Base-by-base conservation (phyloP, 1,140 invertebrate genomes). In the Palaemon carinicauda region DNA sequence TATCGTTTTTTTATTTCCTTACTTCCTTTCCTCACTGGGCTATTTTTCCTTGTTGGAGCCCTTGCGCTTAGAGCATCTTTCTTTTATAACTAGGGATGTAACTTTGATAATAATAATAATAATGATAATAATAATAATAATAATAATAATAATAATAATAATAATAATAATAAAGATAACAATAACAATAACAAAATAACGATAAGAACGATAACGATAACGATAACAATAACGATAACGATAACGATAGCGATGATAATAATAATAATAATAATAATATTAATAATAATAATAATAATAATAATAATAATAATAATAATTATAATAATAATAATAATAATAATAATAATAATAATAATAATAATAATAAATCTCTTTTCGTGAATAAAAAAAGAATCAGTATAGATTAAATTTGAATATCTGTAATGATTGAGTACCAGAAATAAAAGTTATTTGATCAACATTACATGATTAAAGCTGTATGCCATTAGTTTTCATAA, bases 221-320 rank as follows among this genome's bases (percentile, higher is more conserved):
- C 9, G 5, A 77, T 29, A 77, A 77, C 9, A 51, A 50, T 29
- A 19, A 10, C n/a, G 50, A 77, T 19, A 77, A 51, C 17, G 50
- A 50, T 29, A 77, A 77, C 19, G 27, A 53, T 24, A 10, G 7
- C 24, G 27, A 21, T 24, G 1, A 78, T 52, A 52, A 77, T 19
- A 78, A 21, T 24, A 78, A 24, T 51, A 52, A 51, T 24, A 78
- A 51, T 52, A 52, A 78, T 51, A 21, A 51, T 21, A 52, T 24
- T 53, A 79, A 79, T 27, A 79, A 53, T 79, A 53, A 79, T 51
- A 54, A 54, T 24, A 53, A 53, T 79, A 79, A 79, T 53, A 53
- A 79, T 79, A 53, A 79, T 51, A 53, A 79, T 24, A 53, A 53
- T 79, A 53, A 54, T 53, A 53, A 79, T 54, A 53, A 79, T 53